Conservation (phyloP, 1,140 invertebrate genomes). For the Colletes latitarsis region DNA sequence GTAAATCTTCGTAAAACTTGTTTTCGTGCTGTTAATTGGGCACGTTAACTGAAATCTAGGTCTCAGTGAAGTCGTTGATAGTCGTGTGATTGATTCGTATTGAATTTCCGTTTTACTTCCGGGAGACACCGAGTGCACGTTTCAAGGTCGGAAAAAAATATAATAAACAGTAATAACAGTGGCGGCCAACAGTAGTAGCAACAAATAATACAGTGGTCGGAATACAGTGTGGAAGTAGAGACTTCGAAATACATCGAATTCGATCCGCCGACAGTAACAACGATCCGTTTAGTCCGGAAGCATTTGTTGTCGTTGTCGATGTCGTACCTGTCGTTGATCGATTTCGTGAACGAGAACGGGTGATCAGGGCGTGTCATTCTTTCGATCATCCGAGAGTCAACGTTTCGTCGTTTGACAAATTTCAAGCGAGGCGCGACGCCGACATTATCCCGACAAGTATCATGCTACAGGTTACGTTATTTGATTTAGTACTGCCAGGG, state of each 20-base stretch:
- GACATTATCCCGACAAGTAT: too few species aligned
- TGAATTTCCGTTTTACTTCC: background rate
- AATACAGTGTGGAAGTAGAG: conserved; percentile 80
- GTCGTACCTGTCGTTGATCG: conserved; percentile 48
- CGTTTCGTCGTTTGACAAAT: conserved; percentile 12
- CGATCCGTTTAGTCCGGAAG: conserved; percentile 19
- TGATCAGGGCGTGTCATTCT: conserved; percentile 36
- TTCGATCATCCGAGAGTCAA: conserved; percentile 26
- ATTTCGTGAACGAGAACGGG: conserved; percentile 44
- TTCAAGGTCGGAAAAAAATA: conserved; percentile 47
- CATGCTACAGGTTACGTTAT: too few species aligned
- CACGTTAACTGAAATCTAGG: conserved; percentile 1
- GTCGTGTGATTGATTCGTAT: conserved; percentile 9
- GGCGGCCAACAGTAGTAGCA: conserved; percentile 65
- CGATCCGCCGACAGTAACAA: conserved; percentile 49
- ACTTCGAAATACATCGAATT: conserved; percentile 65
- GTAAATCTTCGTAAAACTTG: background rate
- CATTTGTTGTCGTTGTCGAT: conserved; percentile 23
- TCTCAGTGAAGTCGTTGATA: background rate
- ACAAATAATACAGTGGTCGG: conserved; percentile 70
- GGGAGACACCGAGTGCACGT: conserved; percentile 75
- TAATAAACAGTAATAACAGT: conserved; percentile 67
- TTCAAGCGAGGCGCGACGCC: background rate
- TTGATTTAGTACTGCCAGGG: too few species aligned
- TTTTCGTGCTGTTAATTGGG: conserved; percentile 12